Evolutionary conservation across 2,888 invertebrate species (phyloP).

Genomic region (Hyposoter didymator): DNA sequence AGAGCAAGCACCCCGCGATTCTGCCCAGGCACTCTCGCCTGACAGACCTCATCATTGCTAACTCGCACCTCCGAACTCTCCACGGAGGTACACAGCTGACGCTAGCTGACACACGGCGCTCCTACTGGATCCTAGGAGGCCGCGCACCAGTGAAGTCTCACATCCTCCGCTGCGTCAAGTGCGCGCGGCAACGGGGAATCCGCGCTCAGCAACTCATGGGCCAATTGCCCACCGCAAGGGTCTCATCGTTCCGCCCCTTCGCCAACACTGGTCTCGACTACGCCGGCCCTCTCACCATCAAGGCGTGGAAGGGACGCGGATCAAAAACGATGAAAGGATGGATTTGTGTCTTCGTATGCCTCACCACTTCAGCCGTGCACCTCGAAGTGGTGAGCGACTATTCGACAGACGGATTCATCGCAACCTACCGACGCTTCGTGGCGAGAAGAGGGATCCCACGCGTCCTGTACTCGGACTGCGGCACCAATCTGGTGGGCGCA

Average conservation of each 20-base stretch:
- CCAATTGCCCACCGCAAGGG: slow-evolving; percentile 68
- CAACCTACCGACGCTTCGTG: slow-evolving; percentile 67
- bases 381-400: slow-evolving; percentile 68
- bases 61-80: slow-evolving; percentile 45
- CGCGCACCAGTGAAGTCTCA: slow-evolving; percentile 41
- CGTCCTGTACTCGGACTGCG: slow-evolving; percentile 5
- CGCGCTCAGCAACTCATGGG: slow-evolving; percentile 73
- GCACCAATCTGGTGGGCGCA: not conserved
- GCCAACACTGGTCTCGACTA: slow-evolving; percentile 62
- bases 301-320: slow-evolving; percentile 8
- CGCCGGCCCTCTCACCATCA: slow-evolving; percentile 62
- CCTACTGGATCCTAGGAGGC: slow-evolving; percentile 38
- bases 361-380: slow-evolving; percentile 66
- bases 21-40: slow-evolving; percentile 51
- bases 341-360: slow-evolving; percentile 33
- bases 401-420: slow-evolving; percentile 66
- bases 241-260: slow-evolving; percentile 51
- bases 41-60: slow-evolving; percentile 51
- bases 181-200: slow-evolving; percentile 1
- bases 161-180: slow-evolving; percentile 51
- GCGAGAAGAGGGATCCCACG: slow-evolving; percentile 63
- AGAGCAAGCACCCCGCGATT: slow-evolving; percentile 59
- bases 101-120: not conserved
- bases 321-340: slow-evolving; percentile 63
- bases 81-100: slow-evolving; percentile 60